These are phyloP conservation scores for Gymnocephalus cernua DNA, from an alignment of 2,113 vertebrate genomes.

Conservation along the genomic window DNA sequence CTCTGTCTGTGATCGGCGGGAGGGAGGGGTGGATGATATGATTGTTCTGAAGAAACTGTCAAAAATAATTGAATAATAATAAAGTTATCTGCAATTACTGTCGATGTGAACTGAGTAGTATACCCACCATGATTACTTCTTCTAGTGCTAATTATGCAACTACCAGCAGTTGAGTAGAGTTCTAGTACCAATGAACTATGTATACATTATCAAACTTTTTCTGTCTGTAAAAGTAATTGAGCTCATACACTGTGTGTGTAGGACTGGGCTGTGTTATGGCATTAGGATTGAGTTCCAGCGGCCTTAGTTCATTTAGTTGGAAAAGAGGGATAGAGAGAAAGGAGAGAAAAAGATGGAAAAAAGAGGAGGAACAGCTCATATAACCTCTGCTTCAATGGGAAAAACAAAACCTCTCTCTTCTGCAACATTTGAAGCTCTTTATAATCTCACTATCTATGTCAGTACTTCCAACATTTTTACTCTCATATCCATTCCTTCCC, in stretches of 20 bases:
- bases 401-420: conserved; percentile 10
- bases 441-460: conserved; percentile 17
- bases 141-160: not conserved
- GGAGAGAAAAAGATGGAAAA: conserved; percentile 5
- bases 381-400: not conserved
- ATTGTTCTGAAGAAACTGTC: no score
- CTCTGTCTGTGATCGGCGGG: no score
- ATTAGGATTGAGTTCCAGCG: conserved; percentile 28
- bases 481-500: conserved; percentile 35
- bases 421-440: conserved; percentile 31
- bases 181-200: not conserved
- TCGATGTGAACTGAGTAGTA: not conserved
- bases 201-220: not conserved
- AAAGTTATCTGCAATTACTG: no score
- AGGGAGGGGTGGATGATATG: no score
- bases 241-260: not conserved
- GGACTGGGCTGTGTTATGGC: conserved; percentile 34
- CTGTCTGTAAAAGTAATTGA: conserved; percentile 1
- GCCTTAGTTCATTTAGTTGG: conserved; percentile 26
- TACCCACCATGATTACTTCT: not conserved
- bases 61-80: no score
- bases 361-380: not conserved
- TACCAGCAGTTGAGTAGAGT: not conserved
- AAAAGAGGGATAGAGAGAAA: not conserved
- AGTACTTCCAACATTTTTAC: conserved; percentile 11